These are phyloP conservation scores for Calliphora vomitoria DNA, from an alignment of 2,888 invertebrate species.

Conservation along the genomic window DNA sequence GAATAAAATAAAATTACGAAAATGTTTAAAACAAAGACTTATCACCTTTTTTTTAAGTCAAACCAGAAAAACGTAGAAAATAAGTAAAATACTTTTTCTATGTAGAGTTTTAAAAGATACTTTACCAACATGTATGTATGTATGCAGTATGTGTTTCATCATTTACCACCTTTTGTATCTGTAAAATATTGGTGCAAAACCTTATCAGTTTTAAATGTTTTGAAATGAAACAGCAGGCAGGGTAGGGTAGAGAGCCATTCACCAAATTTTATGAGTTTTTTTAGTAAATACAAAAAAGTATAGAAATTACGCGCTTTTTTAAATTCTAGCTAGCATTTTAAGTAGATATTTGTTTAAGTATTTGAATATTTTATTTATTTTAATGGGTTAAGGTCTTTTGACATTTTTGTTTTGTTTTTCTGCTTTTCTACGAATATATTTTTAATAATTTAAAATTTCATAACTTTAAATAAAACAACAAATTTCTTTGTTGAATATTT, in stretches of 20 bases:
- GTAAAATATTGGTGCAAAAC: slow-evolving; percentile 29
- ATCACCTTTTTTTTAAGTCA: slow-evolving; percentile 15
- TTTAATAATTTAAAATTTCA: background rate
- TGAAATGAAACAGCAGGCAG: slow-evolving; percentile 15
- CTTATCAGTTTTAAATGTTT: slow-evolving; percentile 48
- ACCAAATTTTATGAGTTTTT: background rate
- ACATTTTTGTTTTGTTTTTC: background rate
- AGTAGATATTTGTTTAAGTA: slow-evolving; percentile 18
- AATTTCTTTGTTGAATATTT: slow-evolving; percentile 9
- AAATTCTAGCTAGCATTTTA: background rate
- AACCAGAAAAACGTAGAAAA: background rate
- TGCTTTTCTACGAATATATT: background rate
- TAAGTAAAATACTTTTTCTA: background rate
- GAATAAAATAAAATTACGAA: slow-evolving; percentile 9
- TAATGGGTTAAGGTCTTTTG: slow-evolving; percentile 23
- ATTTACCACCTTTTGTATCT: slow-evolving; percentile 36
- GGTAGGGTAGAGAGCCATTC: background rate
- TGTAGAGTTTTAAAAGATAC: slow-evolving; percentile 15
- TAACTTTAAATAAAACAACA: background rate
- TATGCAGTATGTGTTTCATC: background rate
- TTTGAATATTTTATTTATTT: background rate
- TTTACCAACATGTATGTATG: background rate
- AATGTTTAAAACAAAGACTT: slow-evolving; percentile 39
- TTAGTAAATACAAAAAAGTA: background rate
- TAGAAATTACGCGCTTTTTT: background rate